Base-by-base conservation (phyloP, 2,888 invertebrate species). In the Meandrusa payeni region DNA sequence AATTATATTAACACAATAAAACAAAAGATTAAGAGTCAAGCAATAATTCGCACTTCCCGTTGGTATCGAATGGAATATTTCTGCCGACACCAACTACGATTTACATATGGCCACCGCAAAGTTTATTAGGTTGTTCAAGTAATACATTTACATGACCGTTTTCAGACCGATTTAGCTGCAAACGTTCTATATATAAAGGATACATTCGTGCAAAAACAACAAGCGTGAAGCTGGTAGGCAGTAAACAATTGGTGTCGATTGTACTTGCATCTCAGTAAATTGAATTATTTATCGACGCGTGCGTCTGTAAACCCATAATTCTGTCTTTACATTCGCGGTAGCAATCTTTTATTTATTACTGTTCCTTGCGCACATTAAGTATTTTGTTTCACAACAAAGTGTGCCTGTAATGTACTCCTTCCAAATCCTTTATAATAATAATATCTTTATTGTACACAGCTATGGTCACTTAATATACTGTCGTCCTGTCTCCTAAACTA, bases 261-360 rank as follows among this genome's bases (percentile, higher is more conserved):
- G 40, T 46, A 41, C 27, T 29, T 29, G 40, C 33, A 31, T 43
- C 41, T 32, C 23, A 41, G 20, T 28, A 42, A 50, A 46, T 48
- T 42, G 46, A 43, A 52, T 50, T 50, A 52, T 52, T 50, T 48
- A 50, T 52, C 42, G 27, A 12, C 26, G 32, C 23, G 22, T 22
- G 15, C 23, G 38, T 32, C 33, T 12, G 20, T 10, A 32, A 36
- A 39, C 22, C 40, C 46, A 47, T 48, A 47, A 50, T 40, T 48
- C 41, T 13, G 32, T 38, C 34, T 45, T 43, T 46, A 46, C 39
- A 39, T 31, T 47, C 28, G 32, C 31, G 10, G 43, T 38, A 37
- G 29, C 31, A 29, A 23, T 42, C 24, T 23, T 15, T 15, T 37
- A 29, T 36, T 36, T 27, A 41, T 29, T 11, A 28, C 17, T 31